Percentiles rank a stretch among this genome's conserved stretches.
Conservation (phyloP, 2,888 invertebrate genomes). For the Apodemia duryi region DNA sequence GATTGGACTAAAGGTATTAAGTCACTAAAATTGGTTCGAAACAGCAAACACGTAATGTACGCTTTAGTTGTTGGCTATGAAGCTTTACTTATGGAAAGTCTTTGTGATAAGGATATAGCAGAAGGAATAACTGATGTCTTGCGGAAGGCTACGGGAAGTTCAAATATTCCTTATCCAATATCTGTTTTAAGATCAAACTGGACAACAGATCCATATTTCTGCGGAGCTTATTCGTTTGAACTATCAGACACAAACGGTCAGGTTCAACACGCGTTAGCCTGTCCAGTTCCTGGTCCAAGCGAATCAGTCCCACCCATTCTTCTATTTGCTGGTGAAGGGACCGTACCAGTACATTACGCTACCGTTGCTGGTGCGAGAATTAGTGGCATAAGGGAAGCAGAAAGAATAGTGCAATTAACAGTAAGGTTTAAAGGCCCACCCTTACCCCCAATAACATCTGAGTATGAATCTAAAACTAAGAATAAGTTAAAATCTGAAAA, state of each 20-base stretch:
- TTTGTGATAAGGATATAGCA: constrained; percentile 83
- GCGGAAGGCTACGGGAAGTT: constrained; percentile 79
- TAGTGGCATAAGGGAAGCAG: constrained; percentile 89
- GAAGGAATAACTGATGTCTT: constrained; percentile 82
- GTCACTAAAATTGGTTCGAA: constrained; percentile 83
- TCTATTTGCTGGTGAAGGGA: constrained; percentile 91
- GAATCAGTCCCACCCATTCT: constrained; percentile 83
- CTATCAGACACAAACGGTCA: constrained; percentile 54
- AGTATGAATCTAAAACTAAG: neutral
- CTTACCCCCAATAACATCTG: constrained; percentile 35
- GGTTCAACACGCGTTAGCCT: constrained; percentile 74
- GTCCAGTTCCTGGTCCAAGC: constrained; percentile 82
- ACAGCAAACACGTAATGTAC: constrained; percentile 85
- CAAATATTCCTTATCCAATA: constrained; percentile 82
- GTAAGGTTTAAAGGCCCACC: constrained; percentile 71
- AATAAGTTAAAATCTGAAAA: constrained; percentile 14
- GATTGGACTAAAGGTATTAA: constrained; percentile 87
- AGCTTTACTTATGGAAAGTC: constrained; percentile 82
- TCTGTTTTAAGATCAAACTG: constrained; percentile 84
- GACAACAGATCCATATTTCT: constrained; percentile 85
- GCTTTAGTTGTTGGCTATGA: constrained; percentile 84
- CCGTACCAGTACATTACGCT: constrained; percentile 84
- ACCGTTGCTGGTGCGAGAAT: constrained; percentile 88
- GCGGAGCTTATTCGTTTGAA: constrained; percentile 84
- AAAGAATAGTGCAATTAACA: constrained; percentile 83